Percentiles rank a stretch among this genome's conserved stretches.
Conservation (phyloP, 2,888 invertebrate genomes). For the Drosophila mayaguana region DNA sequence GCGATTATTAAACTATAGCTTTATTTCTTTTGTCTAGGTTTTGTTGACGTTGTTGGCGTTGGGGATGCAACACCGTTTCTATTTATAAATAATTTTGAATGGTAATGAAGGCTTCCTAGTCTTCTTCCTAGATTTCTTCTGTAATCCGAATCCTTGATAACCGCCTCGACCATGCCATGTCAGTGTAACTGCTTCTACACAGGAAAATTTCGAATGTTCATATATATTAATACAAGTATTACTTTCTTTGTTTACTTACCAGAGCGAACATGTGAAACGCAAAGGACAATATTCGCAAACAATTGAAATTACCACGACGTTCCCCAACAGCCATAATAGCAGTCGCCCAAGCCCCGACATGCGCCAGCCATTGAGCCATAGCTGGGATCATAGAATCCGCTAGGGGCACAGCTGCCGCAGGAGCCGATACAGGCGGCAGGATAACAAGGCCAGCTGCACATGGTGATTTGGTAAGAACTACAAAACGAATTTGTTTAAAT, state of each 20-base stretch:
- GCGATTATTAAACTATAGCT: not conserved
- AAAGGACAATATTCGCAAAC: not conserved
- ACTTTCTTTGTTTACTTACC: not conserved
- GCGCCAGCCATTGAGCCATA: slow-evolving; percentile 52
- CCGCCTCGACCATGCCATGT: slow-evolving; percentile 7
- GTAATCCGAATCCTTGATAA: slow-evolving; percentile 20
- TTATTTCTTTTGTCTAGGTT: slow-evolving; percentile 14
- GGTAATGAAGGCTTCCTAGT: not conserved
- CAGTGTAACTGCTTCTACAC: not conserved
- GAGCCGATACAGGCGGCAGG: slow-evolving; percentile 52
- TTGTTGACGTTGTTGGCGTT: not conserved
- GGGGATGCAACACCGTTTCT: not conserved
- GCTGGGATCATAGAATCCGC: slow-evolving; percentile 62
- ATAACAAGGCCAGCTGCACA: slow-evolving; percentile 60
- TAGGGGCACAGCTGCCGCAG: slow-evolving; percentile 58
- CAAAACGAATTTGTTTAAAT: not conserved
- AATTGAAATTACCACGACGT: slow-evolving; percentile 37
- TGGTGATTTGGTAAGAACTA: slow-evolving; percentile 32
- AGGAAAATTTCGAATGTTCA: not conserved
- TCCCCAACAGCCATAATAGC: slow-evolving; percentile 50
- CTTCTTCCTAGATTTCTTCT: slow-evolving; percentile 48
- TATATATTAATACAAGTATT: not conserved
- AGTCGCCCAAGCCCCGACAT: slow-evolving; percentile 45
- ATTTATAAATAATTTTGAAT: slow-evolving; percentile 30
- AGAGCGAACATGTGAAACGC: not conserved